Base-by-base conservation (phyloP, 2,113 vertebrate species). In the Prunella fulvescens region DNA sequence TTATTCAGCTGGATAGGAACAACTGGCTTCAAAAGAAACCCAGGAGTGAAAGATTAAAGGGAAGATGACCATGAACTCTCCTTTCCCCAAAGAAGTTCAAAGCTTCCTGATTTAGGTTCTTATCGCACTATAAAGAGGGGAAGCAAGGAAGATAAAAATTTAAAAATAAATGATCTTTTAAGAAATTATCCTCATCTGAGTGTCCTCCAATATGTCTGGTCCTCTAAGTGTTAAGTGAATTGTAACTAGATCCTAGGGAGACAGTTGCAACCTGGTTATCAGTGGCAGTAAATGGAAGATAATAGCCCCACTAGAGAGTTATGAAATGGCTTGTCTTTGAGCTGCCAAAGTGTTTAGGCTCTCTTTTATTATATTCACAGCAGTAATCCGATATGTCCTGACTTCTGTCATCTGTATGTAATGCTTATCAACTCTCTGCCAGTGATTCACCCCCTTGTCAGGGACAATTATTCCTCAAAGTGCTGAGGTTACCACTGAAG, bases 361-460 rank as follows among this genome's bases (percentile, higher is more conserved):
- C 98, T 98, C 98, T 98, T 99, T 99, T 99, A 99, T 99, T 99
- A 98, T 99, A 99, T 99, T 99, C 99, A 98, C 98, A 98, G 98
- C 98, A 97, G 99, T 99, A 99, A 99, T 99, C 98, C 97, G 98
- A 99, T 99, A 99, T 99, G 99, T 99, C 99, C 99, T 99, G 99
- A 98, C 98, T 97, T 98, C 99, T 99, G 99, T 99, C 99, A 99
- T 99, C 98, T 99, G 98, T 98, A 98, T 98, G 98, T 98, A 99
- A 99, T 99, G 99, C 99, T 99, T 99, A 99, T 99, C 99, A 99
- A 98, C 98, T 98, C 98, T 96, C 98, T 98, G 98, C 98, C 99
- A 99, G 99, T 98, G 98, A 99, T 98, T 99, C 98, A 98, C 98
- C 98, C 98, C 98, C 98, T 99, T 99, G 99, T 99, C 99, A 98